A percentile compares a stretch with the other conserved stretches of the same genome.
Conservation (phyloP, 2,797 vertebrate genomes). For the Parauchenoglanis ngamensis region DNA sequence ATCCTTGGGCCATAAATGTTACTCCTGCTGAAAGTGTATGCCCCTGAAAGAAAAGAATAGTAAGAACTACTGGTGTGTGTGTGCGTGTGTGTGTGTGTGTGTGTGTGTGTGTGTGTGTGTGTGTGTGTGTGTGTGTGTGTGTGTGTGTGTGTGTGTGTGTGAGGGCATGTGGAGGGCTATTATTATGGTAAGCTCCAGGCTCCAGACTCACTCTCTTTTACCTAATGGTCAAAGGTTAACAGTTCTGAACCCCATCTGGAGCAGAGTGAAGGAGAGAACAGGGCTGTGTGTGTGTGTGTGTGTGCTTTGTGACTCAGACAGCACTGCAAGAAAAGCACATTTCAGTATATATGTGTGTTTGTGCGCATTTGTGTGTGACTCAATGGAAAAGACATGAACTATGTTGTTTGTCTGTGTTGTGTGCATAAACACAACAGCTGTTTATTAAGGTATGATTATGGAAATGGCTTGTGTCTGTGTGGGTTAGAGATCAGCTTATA, state of each 20-base stretch:
- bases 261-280: constrained; percentile 36
- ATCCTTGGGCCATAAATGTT: background rate
- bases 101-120: constrained; percentile 18
- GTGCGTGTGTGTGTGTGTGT: background rate
- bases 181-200: constrained; percentile 58
- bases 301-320: background rate
- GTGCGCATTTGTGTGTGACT: background rate
- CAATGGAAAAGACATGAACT: background rate
- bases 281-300: background rate
- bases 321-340: background rate
- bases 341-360: background rate
- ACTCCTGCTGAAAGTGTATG: background rate
- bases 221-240: constrained; percentile 63
- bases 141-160: constrained; percentile 22
- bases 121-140: constrained; percentile 20
- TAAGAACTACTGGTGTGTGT: constrained; percentile 1
- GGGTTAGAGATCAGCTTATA: background rate
- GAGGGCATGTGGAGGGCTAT: constrained; percentile 48
- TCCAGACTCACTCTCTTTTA: constrained; percentile 43
- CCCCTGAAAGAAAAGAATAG: background rate
- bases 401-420: no score
- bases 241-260: constrained; percentile 64
- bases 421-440: no score
- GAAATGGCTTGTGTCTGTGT: background rate
- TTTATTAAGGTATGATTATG: background rate